Evolutionary conservation across 1,140 invertebrate species (phyloP), one percentile per base, ranked within the genome.

Genomic region (Dendrolimus kikuchii): DNA sequence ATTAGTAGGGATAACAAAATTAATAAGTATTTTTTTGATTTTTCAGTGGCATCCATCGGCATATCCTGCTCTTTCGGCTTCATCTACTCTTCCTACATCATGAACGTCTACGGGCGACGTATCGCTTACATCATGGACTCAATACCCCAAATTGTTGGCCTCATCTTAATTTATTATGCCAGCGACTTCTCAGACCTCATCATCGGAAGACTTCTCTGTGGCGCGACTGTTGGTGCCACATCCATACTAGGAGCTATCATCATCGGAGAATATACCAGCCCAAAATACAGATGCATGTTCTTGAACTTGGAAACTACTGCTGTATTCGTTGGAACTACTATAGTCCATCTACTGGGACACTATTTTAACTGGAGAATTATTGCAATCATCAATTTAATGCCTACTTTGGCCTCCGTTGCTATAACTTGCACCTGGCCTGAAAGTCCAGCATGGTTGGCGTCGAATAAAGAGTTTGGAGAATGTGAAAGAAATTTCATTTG

Each of bases 351-450:
- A 5, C 46, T 75, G 5, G 70, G 69, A 0, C 38, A 70, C 39
- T 81, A 55, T 39, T 66, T 62, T 6, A 46, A 62, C 37, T 84
- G 78, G 78, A 74, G 66, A 56, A 69, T 55, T 0, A 62, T 77
- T 3, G 75, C 78, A 5, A 39, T 81, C 5, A 44, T 68, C 4
- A 59, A 55, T 4, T 7, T 75, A 5, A 38, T 68, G 0, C 75
- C 77, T 5, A 55, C 62, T 43, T 41, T 66, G 1, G 4, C 60
- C 5, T 55, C 71, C 5, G 43, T 80, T 1, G 8, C 61, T 0
- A 73, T 75, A 5, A 60, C 71, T 5, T 67, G 44, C 7, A 78
- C 75, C 2, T 81, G 76, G 78, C 77, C 74, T 1, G 78, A 83
- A 49, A 81, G 74, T 9, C 80, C 80, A 0, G 58, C 70, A 0